Evolutionary conservation across 2,113 vertebrate genomes (phyloP).

Genomic region (Hippolais icterina): DNA sequence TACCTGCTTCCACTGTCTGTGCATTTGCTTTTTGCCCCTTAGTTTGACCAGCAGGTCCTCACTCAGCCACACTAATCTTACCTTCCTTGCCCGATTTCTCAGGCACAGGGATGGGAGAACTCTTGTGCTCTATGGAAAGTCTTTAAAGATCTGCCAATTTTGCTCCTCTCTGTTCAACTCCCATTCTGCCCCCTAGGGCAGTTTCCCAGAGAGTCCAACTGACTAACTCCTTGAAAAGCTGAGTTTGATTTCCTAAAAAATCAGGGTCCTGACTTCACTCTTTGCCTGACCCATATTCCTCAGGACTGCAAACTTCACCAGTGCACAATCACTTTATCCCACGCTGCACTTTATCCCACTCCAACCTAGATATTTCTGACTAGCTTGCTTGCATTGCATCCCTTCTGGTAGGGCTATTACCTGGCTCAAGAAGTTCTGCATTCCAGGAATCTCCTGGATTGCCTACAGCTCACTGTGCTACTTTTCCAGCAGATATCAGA

Average conservation of each 20-base stretch:
- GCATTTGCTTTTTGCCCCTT: not conserved
- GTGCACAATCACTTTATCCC: fast-evolving
- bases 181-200: not conserved
- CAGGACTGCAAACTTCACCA: not conserved
- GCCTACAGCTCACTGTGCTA: not conserved
- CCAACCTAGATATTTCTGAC: not conserved
- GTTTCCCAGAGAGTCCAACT: not conserved
- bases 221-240: not conserved
- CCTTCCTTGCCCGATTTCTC: not conserved
- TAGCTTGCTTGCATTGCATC: not conserved
- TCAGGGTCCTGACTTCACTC: not conserved
- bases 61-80: not conserved
- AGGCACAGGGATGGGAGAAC: not conserved
- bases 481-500: not conserved
- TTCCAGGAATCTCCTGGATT: not conserved
- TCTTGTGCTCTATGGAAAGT: not conserved
- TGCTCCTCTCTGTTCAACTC: not conserved
- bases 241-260: not conserved
- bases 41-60: not conserved
- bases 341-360: not conserved
- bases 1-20: not conserved
- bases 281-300: not conserved
- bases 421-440: not conserved
- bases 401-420: not conserved
- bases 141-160: not conserved